A percentile compares a stretch with the other conserved stretches of the same genome.
Conservation (phyloP, 2,113 vertebrate species). For the Pao palembangensis region DNA sequence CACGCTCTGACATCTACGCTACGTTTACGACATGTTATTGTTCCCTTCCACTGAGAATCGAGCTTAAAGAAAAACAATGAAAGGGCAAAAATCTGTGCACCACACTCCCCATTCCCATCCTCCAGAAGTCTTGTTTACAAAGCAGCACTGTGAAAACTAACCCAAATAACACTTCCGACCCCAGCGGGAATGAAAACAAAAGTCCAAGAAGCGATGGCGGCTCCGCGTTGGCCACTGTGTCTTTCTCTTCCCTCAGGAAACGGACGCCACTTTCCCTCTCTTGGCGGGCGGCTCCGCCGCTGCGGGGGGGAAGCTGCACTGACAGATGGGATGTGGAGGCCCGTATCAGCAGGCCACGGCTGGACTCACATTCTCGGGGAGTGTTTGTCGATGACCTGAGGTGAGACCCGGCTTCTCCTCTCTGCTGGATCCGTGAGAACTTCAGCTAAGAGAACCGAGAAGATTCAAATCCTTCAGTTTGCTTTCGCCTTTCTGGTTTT, state of each 20-base stretch:
- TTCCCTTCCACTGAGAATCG: slow-evolving; percentile 42
- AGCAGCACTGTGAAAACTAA: slow-evolving; percentile 37
- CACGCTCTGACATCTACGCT: slow-evolving; percentile 7
- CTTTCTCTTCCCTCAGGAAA: slow-evolving; percentile 17
- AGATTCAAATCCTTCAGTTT: no score
- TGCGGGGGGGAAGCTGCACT: slow-evolving; percentile 28
- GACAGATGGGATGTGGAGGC: slow-evolving; percentile 66
- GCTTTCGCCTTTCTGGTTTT: no score
- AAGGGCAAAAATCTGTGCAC: slow-evolving; percentile 27
- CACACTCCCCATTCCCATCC: slow-evolving; percentile 42
- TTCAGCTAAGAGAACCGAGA: background rate
- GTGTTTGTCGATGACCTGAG: slow-evolving; percentile 57
- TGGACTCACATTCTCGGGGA: slow-evolving; percentile 61
- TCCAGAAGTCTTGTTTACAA: slow-evolving; percentile 49
- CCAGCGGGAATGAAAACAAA: slow-evolving; percentile 63
- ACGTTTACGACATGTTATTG: slow-evolving; percentile 39
- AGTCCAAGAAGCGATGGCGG: slow-evolving; percentile 4
- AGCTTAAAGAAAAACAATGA: slow-evolving; percentile 12
- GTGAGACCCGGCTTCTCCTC: slow-evolving; percentile 46
- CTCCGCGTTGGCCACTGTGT: background rate
- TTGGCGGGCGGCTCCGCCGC: slow-evolving; percentile 22
- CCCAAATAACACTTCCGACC: slow-evolving; percentile 71
- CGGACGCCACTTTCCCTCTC: background rate
- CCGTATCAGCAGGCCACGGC: slow-evolving; percentile 59
- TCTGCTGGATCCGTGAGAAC: slow-evolving; percentile 56